Conservation (phyloP, 2,888 invertebrate species). For the Bimastos eiseni region DNA sequence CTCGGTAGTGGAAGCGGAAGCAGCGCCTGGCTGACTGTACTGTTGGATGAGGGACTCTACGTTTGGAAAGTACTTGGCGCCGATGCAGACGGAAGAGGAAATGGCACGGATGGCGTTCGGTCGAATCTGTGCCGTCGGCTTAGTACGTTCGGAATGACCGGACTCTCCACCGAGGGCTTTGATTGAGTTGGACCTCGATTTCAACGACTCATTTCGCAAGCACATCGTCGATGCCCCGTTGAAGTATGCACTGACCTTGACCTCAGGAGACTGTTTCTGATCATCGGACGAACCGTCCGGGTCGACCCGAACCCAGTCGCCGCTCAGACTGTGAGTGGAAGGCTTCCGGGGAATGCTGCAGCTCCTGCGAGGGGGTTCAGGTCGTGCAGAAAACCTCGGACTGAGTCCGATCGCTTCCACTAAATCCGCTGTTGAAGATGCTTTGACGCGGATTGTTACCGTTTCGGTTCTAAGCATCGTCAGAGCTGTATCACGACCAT, state of each 20-base stretch:
- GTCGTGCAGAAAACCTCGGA: not conserved
- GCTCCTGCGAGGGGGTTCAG: slow-evolving; percentile 15
- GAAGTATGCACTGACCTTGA: not conserved
- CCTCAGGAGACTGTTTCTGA: not conserved
- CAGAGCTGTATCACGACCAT: not conserved
- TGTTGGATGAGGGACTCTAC: slow-evolving; percentile 4
- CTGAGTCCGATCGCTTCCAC: not conserved
- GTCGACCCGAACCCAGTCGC: not conserved
- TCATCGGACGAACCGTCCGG: not conserved
- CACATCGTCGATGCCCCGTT: not conserved
- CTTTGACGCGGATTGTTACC: not conserved
- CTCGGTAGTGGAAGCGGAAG: not conserved
- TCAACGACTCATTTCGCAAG: not conserved
- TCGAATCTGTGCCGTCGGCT: slow-evolving; percentile 23
- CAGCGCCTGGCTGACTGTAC: not conserved
- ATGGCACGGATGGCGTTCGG: slow-evolving; percentile 24
- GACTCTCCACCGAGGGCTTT: slow-evolving; percentile 41
- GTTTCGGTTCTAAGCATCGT: not conserved
- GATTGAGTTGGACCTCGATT: not conserved
- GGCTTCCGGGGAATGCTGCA: slow-evolving; percentile 7
- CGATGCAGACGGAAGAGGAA: not conserved
- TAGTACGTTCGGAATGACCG: slow-evolving; percentile 37
- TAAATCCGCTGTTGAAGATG: not conserved
- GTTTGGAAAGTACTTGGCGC: not conserved
- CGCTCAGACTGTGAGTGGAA: not conserved